Conservation (phyloP, 1,140 invertebrate genomes). For the Drosophila novamexicana region DNA sequence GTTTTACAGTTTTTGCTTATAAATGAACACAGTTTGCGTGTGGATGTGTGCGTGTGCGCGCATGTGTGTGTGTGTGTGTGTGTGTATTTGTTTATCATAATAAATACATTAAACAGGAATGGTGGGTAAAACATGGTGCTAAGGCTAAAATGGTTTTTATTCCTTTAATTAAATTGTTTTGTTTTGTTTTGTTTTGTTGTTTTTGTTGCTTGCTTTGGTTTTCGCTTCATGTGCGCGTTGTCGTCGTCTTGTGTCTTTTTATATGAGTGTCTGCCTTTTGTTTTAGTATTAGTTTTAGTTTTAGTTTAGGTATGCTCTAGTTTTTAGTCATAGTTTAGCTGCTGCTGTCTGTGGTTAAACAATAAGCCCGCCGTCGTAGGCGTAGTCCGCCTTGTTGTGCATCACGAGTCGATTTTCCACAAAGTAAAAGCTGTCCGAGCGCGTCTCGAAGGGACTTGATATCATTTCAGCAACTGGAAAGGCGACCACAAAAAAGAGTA, state of each 20-base stretch:
- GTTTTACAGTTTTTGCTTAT: conserved; percentile 7
- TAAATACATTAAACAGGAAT: conserved; percentile 80
- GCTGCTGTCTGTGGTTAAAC: conserved; percentile 55
- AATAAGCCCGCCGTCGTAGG: conserved; percentile 81
- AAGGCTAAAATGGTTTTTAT: conserved; percentile 79
- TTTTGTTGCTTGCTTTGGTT: conserved; percentile 42
- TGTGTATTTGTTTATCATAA: conserved; percentile 45
- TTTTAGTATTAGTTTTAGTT: conserved; percentile 55
- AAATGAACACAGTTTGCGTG: conserved; percentile 81
- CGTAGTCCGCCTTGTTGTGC: conserved; percentile 95
- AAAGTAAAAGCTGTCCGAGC: conserved; percentile 99
- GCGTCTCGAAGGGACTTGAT: conserved; percentile 96
- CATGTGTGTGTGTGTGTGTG: conserved; percentile 20
- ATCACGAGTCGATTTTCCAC: conserved; percentile 98
- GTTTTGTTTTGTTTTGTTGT: not conserved
- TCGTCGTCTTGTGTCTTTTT: conserved; percentile 21
- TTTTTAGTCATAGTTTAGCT: conserved; percentile 50
- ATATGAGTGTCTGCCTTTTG: conserved; percentile 25
- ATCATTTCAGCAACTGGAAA: conserved; percentile 98
- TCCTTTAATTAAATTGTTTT: conserved; percentile 3
- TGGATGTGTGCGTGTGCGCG: conserved; percentile 43
- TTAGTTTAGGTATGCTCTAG: conserved; percentile 56
- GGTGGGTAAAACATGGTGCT: conserved; percentile 79
- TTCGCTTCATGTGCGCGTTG: conserved; percentile 44
- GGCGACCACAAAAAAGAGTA: not conserved